phyloP scores from a whole-genome alignment of 2,888 invertebrate genomes.

The Empis stercorea region DNA sequence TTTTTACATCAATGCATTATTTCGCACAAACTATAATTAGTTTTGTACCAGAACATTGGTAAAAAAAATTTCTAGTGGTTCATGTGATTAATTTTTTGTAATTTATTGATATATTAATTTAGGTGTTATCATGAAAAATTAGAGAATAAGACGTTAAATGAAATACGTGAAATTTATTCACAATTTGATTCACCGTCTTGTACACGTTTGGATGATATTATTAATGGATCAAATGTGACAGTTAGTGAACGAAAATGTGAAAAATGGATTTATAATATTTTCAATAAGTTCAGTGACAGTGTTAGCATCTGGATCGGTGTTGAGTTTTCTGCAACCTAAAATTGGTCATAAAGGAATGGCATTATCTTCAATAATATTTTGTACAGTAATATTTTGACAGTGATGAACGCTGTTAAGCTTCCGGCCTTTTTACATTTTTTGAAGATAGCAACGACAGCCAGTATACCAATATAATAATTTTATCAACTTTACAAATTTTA shows the following conservation, averaged over 20 bases:
- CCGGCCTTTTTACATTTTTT: too few relatives aligned
- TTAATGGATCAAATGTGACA: slow-evolving; percentile 14
- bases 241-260: slow-evolving; percentile 22
- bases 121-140: slow-evolving; percentile 24
- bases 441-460: too few relatives aligned
- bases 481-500: too few relatives aligned
- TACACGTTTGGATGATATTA: slow-evolving; percentile 17
- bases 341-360: too few relatives aligned
- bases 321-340: too few relatives aligned
- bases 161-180: slow-evolving; percentile 19
- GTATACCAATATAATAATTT: too few relatives aligned
- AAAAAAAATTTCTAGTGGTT: slow-evolving; percentile 6
- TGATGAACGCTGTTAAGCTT: too few relatives aligned
- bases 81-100: neutral
- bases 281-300: too few relatives aligned
- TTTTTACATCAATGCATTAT: slow-evolving; percentile 43
- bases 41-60: slow-evolving; percentile 39
- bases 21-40: slow-evolving; percentile 46
- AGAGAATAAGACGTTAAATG: slow-evolving; percentile 14
- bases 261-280: slow-evolving; percentile 45
- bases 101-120: too few relatives aligned
- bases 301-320: too few relatives aligned
- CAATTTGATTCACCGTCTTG: slow-evolving; percentile 21
- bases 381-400: too few relatives aligned
- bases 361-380: too few relatives aligned